Percentiles rank a stretch among this genome's conserved stretches.
Evolutionary conservation across 2,888 invertebrate species (phyloP).

Genomic region (Oasisia sp.): DNA sequence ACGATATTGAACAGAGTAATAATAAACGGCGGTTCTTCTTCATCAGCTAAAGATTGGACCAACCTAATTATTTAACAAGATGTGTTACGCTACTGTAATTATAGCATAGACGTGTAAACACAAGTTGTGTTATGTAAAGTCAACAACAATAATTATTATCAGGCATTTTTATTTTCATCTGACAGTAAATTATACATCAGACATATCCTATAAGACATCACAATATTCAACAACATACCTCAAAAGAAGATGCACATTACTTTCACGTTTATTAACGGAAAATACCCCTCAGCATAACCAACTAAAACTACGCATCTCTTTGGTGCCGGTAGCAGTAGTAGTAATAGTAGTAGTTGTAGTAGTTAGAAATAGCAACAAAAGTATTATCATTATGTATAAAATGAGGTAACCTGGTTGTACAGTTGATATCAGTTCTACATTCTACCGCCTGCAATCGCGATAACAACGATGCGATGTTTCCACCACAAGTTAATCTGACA

Average conservation of each 20-base stretch:
- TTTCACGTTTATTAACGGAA: background rate
- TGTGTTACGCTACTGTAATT: too few relatives aligned
- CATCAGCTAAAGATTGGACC: too few relatives aligned
- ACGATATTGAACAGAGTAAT: too few relatives aligned
- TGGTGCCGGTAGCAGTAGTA: background rate
- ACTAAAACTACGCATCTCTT: constrained; percentile 11
- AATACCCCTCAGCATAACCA: background rate
- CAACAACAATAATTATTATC: background rate
- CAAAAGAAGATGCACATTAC: background rate
- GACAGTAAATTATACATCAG: constrained; percentile 13
- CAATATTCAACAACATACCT: constrained; percentile 6
- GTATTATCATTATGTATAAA: background rate
- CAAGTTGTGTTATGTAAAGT: background rate
- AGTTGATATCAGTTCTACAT: background rate
- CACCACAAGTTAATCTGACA: background rate
- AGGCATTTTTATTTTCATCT: constrained; percentile 9
- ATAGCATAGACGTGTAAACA: too few relatives aligned
- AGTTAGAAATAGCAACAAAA: background rate
- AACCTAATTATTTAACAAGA: too few relatives aligned
- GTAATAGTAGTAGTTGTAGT: background rate
- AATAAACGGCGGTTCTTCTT: too few relatives aligned
- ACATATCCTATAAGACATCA: constrained; percentile 12
- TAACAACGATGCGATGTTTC: background rate
- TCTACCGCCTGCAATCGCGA: background rate
- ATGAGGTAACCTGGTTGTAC: constrained; percentile 1